Conservation (phyloP, 1,140 invertebrate genomes). For the Gonioctena quinquepunctata region DNA sequence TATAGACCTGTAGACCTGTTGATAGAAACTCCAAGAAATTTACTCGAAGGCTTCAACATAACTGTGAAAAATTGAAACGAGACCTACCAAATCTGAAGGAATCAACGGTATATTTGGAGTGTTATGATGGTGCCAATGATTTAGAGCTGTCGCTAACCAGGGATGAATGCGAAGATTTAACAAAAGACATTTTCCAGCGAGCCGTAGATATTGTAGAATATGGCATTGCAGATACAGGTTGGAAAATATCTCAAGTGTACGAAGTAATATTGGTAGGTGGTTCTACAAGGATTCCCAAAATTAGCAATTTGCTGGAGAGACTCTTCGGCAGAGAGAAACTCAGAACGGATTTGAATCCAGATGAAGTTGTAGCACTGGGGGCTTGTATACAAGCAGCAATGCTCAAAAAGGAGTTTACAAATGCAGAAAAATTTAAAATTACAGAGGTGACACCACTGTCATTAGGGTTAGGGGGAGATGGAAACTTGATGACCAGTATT, state of each 20-base stretch:
- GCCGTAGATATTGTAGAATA: constrained; percentile 18
- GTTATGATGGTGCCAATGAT: constrained; percentile 21
- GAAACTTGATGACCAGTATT: constrained; percentile 4
- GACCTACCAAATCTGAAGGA: background rate
- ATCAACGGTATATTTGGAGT: background rate
- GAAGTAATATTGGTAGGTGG: constrained; percentile 23
- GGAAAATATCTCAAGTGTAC: constrained; percentile 1
- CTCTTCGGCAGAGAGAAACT: constrained; percentile 8
- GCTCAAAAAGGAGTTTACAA: background rate
- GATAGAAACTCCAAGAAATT: background rate
- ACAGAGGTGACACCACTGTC: constrained; percentile 16
- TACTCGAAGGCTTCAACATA: background rate
- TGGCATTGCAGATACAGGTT: constrained; percentile 21
- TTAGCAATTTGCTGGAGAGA: background rate
- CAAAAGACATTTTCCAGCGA: background rate
- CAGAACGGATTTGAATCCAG: constrained; percentile 21
- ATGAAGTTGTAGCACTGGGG: constrained; percentile 32
- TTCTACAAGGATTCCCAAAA: constrained; percentile 21
- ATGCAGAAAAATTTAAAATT: background rate
- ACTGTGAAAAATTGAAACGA: constrained; percentile 3
- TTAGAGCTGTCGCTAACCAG: constrained; percentile 1
- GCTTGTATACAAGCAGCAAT: constrained; percentile 28
- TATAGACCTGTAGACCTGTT: too few relatives aligned
- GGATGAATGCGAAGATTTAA: background rate
- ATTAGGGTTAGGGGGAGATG: background rate